Evolutionary conservation across 2,888 invertebrate genomes (phyloP).

Genomic region (Ellobium chinense): DNA sequence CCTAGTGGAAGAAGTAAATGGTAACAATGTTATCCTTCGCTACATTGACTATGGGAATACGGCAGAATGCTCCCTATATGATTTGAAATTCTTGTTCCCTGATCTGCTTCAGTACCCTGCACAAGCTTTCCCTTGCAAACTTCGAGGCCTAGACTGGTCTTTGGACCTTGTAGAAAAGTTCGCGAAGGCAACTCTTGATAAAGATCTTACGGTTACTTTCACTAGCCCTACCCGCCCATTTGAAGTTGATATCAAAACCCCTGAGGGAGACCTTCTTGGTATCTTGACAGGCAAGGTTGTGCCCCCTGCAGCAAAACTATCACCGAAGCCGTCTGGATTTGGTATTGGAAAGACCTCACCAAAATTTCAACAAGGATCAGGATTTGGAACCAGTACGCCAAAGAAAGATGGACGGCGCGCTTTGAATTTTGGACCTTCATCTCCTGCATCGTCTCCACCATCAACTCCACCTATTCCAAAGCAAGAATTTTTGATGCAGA

Average conservation of each 20-base stretch:
- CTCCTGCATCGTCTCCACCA: neutral
- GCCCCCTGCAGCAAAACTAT: neutral
- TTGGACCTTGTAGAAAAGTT: constrained; percentile 42
- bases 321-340: constrained; percentile 15
- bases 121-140: constrained; percentile 47
- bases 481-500: constrained; percentile 27
- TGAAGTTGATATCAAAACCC: constrained; percentile 37
- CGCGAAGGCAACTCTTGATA: constrained; percentile 39
- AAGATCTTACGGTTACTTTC: constrained; percentile 40
- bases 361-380: neutral
- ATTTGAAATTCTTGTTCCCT: constrained; percentile 49
- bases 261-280: constrained; percentile 34
- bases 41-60: constrained; percentile 75
- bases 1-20: constrained; percentile 52
- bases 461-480: neutral
- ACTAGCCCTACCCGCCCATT: constrained; percentile 17
- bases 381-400: neutral
- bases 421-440: neutral
- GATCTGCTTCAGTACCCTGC: constrained; percentile 45
- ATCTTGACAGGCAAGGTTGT: constrained; percentile 19
- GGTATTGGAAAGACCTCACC: neutral
- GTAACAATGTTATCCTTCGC: constrained; percentile 52
- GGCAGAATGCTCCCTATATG: constrained; percentile 50
- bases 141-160: constrained; percentile 43
- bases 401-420: neutral